phyloP scores from a whole-genome alignment of 2,113 vertebrate species.

The Poecilia latipinna region DNA sequence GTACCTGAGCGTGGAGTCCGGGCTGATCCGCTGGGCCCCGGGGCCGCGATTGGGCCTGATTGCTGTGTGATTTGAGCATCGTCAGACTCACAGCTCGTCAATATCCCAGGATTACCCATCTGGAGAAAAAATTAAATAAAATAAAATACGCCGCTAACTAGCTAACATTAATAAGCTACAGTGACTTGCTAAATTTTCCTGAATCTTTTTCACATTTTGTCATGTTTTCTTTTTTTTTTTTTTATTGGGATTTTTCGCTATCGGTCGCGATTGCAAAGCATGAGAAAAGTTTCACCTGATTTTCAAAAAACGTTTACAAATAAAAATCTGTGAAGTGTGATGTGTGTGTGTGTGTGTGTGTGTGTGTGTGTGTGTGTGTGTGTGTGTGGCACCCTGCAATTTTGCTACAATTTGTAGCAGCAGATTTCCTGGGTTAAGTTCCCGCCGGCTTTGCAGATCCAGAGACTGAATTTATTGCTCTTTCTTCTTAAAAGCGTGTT shows the following conservation, averaged over 20 bases:
- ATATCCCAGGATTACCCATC: constrained; percentile 31
- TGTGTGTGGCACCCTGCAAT: not conserved
- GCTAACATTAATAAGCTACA: constrained; percentile 16
- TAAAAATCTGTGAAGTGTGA: not conserved
- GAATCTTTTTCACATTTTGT: not conserved
- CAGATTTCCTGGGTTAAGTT: too few species aligned
- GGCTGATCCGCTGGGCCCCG: constrained; percentile 20
- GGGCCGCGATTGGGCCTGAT: constrained; percentile 60
- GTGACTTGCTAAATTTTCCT: not conserved
- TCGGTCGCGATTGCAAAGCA: too few species aligned
- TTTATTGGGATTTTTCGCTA: not conserved
- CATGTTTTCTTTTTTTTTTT: not conserved
- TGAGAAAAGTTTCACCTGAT: too few species aligned
- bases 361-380: not conserved
- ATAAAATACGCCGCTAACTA: constrained; percentile 38
- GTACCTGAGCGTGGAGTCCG: constrained; percentile 32
- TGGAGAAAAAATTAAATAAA: constrained; percentile 50
- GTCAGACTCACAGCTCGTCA: constrained; percentile 58
- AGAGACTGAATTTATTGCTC: too few species aligned
- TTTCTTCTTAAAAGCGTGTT: too few species aligned
- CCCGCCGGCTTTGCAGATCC: too few species aligned
- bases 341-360: not conserved
- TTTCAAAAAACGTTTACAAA: not conserved
- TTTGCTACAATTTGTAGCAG: too few species aligned
- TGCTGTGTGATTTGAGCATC: constrained; percentile 64